Conservation (phyloP, 2,888 invertebrate species). For the Acheta domesticus region DNA sequence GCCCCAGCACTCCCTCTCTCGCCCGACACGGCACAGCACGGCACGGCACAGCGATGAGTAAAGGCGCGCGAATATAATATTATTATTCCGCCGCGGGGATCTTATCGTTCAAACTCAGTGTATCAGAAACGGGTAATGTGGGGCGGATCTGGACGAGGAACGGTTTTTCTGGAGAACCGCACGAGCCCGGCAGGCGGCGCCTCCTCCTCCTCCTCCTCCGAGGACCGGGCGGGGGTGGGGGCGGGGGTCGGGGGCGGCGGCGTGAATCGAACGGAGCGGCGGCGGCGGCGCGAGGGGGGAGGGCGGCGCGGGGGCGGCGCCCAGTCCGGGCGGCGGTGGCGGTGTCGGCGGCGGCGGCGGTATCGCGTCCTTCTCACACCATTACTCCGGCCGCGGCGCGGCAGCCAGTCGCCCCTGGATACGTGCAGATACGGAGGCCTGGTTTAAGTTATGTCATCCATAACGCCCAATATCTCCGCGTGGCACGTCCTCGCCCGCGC, state of each 20-base stretch:
- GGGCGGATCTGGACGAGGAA: slow-evolving; percentile 12
- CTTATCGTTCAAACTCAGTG: slow-evolving; percentile 36
- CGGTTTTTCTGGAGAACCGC: slow-evolving; percentile 24
- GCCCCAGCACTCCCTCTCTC: neutral
- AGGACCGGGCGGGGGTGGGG: neutral
- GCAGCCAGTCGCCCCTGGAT: slow-evolving; percentile 24
- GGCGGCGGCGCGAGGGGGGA: neutral
- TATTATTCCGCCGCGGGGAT: slow-evolving; percentile 32
- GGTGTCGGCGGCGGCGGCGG: slow-evolving; percentile 23
- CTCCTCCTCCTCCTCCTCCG: slow-evolving; percentile 19
- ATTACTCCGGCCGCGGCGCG: slow-evolving; percentile 34
- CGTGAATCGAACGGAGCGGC: neutral
- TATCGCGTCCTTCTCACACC: slow-evolving; percentile 36
- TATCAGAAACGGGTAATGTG: slow-evolving; percentile 34
- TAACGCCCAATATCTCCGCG: slow-evolving; percentile 34
- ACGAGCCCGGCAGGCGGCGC: neutral
- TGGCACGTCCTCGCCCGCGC: slow-evolving; percentile 25
- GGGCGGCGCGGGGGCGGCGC: neutral
- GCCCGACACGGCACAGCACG: neutral
- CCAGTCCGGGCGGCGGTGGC: slow-evolving; percentile 12
- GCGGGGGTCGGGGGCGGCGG: slow-evolving; percentile 4
- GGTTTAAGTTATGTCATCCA: slow-evolving; percentile 31
- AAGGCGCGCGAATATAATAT: slow-evolving; percentile 1
- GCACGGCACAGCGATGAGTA: neutral
- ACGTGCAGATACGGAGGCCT: slow-evolving; percentile 26